phyloP scores from a whole-genome alignment of 2,113 vertebrate genomes.

The Donacobius atricapilla region DNA sequence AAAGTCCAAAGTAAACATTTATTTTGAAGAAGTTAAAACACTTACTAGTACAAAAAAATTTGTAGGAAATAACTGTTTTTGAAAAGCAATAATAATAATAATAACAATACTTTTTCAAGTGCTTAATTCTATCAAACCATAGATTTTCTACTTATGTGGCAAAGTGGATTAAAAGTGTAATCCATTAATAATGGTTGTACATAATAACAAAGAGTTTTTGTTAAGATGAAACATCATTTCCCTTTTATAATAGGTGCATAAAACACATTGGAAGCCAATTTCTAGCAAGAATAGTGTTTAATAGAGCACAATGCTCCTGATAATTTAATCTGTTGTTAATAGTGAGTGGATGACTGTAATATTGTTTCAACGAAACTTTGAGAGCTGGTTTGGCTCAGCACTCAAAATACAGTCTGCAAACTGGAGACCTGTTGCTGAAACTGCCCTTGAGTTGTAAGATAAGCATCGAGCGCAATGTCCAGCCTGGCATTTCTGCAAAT shows the following conservation, averaged over 20 bases:
- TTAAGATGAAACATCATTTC: conserved; percentile 19
- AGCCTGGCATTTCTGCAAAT: not conserved
- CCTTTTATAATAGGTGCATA: conserved; percentile 5
- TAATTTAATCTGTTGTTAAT: conserved; percentile 5
- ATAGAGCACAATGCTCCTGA: not conserved
- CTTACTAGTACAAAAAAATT: not conserved
- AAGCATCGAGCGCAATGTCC: not conserved
- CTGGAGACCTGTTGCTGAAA: not conserved
- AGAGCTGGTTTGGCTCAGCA: not conserved
- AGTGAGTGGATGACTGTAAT: not conserved
- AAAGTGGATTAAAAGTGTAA: conserved; percentile 24
- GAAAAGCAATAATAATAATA: not conserved
- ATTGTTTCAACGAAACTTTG: not conserved
- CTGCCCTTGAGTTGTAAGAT: not conserved
- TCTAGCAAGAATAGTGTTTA: not conserved
- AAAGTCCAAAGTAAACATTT: conserved; percentile 14
- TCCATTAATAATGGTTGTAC: conserved; percentile 1
- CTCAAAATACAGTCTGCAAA: not conserved
- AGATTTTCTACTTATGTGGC: conserved; percentile 11
- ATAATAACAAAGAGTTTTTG: not conserved
- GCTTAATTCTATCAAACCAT: conserved; percentile 11
- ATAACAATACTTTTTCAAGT: not conserved
- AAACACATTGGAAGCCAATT: conserved; percentile 43
- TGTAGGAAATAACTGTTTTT: conserved; percentile 8
- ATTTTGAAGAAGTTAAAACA: not conserved